Percentiles rank a stretch among this genome's conserved stretches.
Conservation (phyloP, 2,797 vertebrate species). For the Odontamblyopus rebecca region DNA sequence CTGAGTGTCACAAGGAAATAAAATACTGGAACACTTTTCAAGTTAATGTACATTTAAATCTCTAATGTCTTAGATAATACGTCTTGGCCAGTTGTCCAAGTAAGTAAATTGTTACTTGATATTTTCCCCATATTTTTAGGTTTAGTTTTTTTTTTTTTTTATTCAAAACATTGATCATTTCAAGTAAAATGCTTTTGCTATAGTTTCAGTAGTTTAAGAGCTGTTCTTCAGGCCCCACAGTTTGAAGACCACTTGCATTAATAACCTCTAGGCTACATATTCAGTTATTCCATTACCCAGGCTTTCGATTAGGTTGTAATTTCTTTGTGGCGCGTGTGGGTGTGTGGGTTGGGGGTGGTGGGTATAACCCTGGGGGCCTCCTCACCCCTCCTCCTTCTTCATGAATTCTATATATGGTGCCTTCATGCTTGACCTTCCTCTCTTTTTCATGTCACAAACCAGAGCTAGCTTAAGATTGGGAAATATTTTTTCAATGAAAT, state of each 20-base stretch:
- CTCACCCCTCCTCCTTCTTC: constrained; percentile 30
- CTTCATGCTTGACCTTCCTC: constrained; percentile 42
- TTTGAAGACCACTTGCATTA: constrained; percentile 60
- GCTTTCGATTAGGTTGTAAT: constrained; percentile 67
- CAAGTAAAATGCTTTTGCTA: constrained; percentile 1
- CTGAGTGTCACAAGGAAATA: too few relatives aligned
- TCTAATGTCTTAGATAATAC: too few relatives aligned
- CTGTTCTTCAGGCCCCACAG: constrained; percentile 33
- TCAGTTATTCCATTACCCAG: constrained; percentile 70
- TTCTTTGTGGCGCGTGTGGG: constrained; percentile 44
- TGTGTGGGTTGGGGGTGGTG: constrained; percentile 19
- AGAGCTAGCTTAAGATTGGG: constrained; percentile 27
- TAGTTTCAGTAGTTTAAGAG: constrained; percentile 21
- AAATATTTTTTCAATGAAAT: constrained; percentile 33
- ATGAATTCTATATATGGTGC: constrained; percentile 17
- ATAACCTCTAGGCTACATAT: constrained; percentile 67
- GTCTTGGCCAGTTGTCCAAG: too few relatives aligned
- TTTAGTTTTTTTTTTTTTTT: not conserved
- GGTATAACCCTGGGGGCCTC: constrained; percentile 45
- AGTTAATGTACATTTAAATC: too few relatives aligned
- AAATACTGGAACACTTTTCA: too few relatives aligned
- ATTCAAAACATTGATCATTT: not conserved
- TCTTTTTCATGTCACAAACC: constrained; percentile 25
- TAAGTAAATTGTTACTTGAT: too few relatives aligned
- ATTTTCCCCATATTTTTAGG: too few relatives aligned